These are phyloP conservation scores for Sepioteuthis lessoniana DNA, from an alignment of 2,888 invertebrate genomes.

Conservation along the genomic window DNA sequence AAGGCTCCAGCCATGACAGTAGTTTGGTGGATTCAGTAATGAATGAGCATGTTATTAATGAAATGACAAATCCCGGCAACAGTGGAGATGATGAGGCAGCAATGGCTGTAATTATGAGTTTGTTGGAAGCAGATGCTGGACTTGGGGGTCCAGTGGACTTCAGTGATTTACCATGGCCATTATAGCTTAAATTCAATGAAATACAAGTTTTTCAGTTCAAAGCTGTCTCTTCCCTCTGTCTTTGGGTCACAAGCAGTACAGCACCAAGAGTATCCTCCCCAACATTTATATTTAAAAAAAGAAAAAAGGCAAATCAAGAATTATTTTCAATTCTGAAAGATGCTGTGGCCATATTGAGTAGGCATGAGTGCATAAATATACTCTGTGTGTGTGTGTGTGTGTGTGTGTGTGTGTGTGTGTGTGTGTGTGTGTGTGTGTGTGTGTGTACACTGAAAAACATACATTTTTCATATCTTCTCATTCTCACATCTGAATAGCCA, in stretches of 20 bases:
- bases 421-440: background rate
- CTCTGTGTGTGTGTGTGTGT: background rate
- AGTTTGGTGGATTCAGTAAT: slow-evolving; percentile 64
- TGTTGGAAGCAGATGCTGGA: slow-evolving; percentile 90
- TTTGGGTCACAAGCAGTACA: slow-evolving; percentile 8
- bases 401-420: background rate
- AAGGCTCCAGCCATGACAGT: slow-evolving; percentile 50
- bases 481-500: background rate
- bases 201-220: background rate
- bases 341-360: background rate
- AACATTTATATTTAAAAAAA: background rate
- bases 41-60: slow-evolving; percentile 64
- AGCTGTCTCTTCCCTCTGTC: background rate
- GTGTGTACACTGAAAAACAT: background rate
- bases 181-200: slow-evolving; percentile 71
- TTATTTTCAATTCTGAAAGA: slow-evolving; percentile 16
- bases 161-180: slow-evolving; percentile 88
- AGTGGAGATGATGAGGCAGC: slow-evolving; percentile 84
- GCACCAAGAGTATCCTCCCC: background rate
- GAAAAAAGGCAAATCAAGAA: background rate
- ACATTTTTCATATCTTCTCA: background rate
- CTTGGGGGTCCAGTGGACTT: slow-evolving; percentile 91
- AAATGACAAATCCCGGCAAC: slow-evolving; percentile 61
- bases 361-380: background rate
- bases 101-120: slow-evolving; percentile 93